A percentile compares a stretch with the other conserved stretches of the same genome.
Evolutionary conservation across 2,113 vertebrate genomes (phyloP).

Genomic region (Delphinus delphis): DNA sequence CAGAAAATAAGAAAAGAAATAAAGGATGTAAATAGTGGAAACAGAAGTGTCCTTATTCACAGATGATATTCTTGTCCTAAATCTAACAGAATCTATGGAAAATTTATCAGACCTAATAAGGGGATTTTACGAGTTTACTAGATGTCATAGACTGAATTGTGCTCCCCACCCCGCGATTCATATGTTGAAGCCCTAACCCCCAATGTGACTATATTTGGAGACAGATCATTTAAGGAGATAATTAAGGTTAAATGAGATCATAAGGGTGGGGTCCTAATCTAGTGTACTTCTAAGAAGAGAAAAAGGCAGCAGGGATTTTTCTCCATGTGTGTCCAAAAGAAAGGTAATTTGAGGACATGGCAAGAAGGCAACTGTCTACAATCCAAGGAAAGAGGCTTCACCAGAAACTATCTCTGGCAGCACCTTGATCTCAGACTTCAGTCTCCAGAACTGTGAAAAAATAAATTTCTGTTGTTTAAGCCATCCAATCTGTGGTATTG

Average conservation of each 20-base stretch:
- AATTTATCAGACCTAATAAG: background rate
- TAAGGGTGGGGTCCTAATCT: background rate
- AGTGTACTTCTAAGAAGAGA: background rate
- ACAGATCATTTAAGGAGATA: background rate
- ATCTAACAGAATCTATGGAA: background rate
- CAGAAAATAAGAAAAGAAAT: background rate
- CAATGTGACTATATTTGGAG: background rate
- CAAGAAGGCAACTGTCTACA: background rate
- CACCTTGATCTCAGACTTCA: background rate
- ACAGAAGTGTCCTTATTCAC: background rate
- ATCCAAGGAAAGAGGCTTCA: background rate
- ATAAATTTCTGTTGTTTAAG: background rate
- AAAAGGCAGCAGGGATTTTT: background rate
- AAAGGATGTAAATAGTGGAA: background rate
- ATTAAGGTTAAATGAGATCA: background rate
- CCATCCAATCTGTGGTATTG: background rate
- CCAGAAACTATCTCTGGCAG: background rate
- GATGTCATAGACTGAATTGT: background rate
- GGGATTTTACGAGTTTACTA: background rate
- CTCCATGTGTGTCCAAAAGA: too few relatives aligned
- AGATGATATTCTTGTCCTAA: background rate
- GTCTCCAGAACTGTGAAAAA: background rate
- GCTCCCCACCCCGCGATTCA: rapidly evolving
- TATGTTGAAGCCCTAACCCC: background rate
- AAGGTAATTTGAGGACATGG: background rate